Evolutionary conservation across 2,113 vertebrate genomes (phyloP).

Genomic region (Salvelinus namaycush): DNA sequence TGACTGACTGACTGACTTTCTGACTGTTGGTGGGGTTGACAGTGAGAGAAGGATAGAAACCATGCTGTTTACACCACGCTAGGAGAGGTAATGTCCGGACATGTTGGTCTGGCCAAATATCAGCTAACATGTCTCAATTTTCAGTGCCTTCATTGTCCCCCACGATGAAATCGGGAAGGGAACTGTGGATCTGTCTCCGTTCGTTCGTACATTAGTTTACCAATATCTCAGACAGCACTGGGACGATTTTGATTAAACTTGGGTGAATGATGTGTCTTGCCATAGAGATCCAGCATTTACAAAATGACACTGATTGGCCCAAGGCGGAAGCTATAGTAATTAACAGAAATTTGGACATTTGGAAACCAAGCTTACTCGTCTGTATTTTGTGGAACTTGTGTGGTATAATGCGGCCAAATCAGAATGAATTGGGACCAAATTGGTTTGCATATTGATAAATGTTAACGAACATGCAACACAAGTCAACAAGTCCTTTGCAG

Average conservation of each 20-base stretch:
- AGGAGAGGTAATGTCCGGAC: background rate
- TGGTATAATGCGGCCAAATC: conserved; percentile 30
- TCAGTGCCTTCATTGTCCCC: background rate
- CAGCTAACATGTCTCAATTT: background rate
- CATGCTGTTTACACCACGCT: background rate
- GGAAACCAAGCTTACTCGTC: conserved; percentile 14
- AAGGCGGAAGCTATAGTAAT: too few relatives aligned
- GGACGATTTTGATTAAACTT: too few relatives aligned
- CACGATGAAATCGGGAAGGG: too few relatives aligned
- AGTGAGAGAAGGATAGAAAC: conserved; percentile 18
- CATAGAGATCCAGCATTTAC: too few relatives aligned
- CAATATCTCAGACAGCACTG: too few relatives aligned
- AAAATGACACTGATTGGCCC: too few relatives aligned
- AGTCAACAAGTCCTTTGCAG: conserved; percentile 50
- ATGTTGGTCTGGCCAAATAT: conserved; percentile 17
- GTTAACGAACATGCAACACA: conserved; percentile 2
- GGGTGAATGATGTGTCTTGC: too few relatives aligned
- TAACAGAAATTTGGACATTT: background rate
- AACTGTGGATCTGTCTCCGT: too few relatives aligned
- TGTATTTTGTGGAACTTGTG: conserved; percentile 22
- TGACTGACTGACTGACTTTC: conserved; percentile 28
- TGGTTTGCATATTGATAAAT: conserved; percentile 32
- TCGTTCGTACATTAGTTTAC: too few relatives aligned
- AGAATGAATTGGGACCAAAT: conserved; percentile 15
- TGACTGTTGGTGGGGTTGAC: conserved; percentile 13